These are phyloP conservation scores for Steatocranus sp. DNA, from an alignment of 2,797 vertebrate genomes.

Conservation along the genomic window DNA sequence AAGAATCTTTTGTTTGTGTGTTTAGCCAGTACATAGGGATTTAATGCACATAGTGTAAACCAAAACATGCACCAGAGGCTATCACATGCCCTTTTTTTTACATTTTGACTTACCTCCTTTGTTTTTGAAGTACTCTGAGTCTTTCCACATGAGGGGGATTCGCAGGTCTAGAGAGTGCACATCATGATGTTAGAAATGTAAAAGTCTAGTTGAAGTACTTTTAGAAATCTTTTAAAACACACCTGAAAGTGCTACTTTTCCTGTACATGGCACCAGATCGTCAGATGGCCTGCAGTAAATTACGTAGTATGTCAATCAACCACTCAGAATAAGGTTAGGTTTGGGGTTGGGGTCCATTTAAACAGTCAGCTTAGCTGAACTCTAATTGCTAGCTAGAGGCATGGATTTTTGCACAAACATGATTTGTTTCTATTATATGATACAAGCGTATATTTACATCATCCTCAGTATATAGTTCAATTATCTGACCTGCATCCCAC, in stretches of 20 bases:
- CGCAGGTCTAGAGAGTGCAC: conserved; percentile 73
- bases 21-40: neutral
- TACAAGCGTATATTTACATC: neutral
- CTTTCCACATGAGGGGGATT: conserved; percentile 92
- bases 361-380: neutral
- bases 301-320: neutral
- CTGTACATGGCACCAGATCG: conserved; percentile 70
- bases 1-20: neutral
- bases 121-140: conserved; percentile 90
- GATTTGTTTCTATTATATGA: neutral
- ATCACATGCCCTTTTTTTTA: neutral
- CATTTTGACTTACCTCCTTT: conserved; percentile 79
- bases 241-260: conserved; percentile 83
- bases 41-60: neutral
- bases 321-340: neutral
- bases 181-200: neutral
- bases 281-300: conserved; percentile 72
- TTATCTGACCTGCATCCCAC: conserved; percentile 72
- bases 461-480: neutral
- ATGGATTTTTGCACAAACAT: neutral
- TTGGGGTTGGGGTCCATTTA: neutral
- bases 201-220: neutral
- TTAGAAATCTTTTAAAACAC: neutral
- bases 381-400: neutral
- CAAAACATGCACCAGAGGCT: neutral